Base-by-base conservation (phyloP, 2,113 vertebrate species). In the Albula glossodonta region DNA sequence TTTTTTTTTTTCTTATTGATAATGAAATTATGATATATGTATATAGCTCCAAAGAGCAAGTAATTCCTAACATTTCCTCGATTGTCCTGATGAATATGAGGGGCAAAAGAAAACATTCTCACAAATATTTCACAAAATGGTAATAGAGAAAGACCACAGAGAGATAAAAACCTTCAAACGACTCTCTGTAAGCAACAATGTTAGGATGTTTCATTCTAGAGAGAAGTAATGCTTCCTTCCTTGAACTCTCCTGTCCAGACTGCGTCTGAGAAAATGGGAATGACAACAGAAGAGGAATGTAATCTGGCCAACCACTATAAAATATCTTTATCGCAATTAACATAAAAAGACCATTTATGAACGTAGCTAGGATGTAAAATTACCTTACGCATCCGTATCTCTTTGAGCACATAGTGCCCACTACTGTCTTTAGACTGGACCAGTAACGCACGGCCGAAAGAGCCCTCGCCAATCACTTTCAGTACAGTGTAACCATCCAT, bases 171-270 rank as follows among this genome's bases (percentile, higher is more conserved):
- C 98, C 95, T 97, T 99, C 97, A 93, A 98, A 97, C 0, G 96
- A 95, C 83, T 99, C 97, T 89, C 91, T 92, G 91, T 97, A 99
- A 78, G 96, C 94, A 83, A 99, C 97, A 0, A 99, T 96, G 90
- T 97, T 97, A 10, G 95, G 94, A 88, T 99, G 97, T 49, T 96
- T 97, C 97, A 99, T 97, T 94, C 91, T 96, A 86, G 97, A 95
- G 89, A 99, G 92, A 57, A 99, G 93, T 90, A 97, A 52, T 7
- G 97, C 97, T 94, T 99, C 98, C 84, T 90, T 96, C 89, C 96
- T 95, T 49, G 94, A 96, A 83, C 87, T 94, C 88, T 94, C 92
- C 87, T 87, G 74, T 86, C 90, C 95, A 86, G 91, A 87, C 22
- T 80, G 91, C 90, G 94, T 95, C 97, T 99, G 88, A 94, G 94